Evolutionary conservation across 2,113 vertebrate species (phyloP).

Genomic region (Eublepharis macularius): DNA sequence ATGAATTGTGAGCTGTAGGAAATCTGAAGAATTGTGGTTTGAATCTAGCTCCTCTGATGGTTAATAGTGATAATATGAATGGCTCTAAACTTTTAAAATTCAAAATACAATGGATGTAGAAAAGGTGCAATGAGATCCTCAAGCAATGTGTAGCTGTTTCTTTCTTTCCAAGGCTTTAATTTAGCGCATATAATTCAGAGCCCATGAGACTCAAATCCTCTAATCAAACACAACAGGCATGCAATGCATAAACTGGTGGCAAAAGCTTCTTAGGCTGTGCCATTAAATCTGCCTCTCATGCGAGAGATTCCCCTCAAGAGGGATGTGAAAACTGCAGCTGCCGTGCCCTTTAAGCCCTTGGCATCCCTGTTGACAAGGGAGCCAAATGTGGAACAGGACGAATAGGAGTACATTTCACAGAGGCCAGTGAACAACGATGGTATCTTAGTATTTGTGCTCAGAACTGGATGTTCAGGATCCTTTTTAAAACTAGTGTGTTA

Average conservation of each 20-base stretch:
- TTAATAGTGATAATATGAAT: background rate
- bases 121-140: background rate
- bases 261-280: background rate
- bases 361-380: background rate
- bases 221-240: background rate
- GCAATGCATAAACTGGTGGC: background rate
- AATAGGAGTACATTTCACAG: background rate
- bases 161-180: background rate
- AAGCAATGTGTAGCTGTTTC: background rate
- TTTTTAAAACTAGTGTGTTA: background rate
- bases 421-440: background rate
- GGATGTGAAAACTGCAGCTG: accelerated
- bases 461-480: constrained; percentile 2
- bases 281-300: background rate
- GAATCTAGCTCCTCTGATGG: too few species aligned
- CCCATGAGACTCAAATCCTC: background rate
- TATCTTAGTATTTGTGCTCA: background rate
- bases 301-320: background rate
- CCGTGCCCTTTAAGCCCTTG: accelerated
- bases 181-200: background rate
- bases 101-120: background rate
- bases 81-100: background rate
- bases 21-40: too few species aligned
- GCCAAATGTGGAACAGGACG: background rate
- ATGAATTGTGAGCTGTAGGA: too few species aligned